Evolutionary conservation across 2,797 vertebrate genomes (phyloP).

Genomic region (Serranus cabrilla): DNA sequence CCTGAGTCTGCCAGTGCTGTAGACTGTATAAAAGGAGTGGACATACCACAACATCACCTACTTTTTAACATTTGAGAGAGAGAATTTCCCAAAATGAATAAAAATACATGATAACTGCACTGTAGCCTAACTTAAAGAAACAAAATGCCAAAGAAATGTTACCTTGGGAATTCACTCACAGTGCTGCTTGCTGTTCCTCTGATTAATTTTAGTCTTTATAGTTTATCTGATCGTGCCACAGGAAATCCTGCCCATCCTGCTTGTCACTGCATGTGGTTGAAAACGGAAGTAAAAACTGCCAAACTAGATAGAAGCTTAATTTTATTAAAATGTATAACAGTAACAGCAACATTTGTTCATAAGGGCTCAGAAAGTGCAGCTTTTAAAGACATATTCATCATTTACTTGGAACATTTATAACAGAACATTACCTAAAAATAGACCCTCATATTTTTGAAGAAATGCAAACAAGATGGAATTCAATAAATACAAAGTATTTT

Average conservation of each 20-base stretch:
- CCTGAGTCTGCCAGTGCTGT: too few species aligned
- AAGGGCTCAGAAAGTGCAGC: not conserved
- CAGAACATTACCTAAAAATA: not conserved
- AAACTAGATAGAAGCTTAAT: fast-evolving
- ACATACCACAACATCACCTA: too few species aligned
- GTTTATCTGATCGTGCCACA: not conserved
- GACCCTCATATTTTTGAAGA: not conserved
- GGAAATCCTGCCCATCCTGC: fast-evolving
- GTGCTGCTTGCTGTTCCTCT: not conserved
- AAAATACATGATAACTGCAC: not conserved
- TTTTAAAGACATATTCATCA: not conserved
- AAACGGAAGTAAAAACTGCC: not conserved
- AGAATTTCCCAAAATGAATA: not conserved
- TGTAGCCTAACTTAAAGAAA: not conserved
- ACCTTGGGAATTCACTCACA: not conserved
- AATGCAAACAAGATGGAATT: not conserved
- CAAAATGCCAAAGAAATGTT: not conserved
- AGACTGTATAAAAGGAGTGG: too few species aligned
- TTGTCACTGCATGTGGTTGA: not conserved
- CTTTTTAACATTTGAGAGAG: too few species aligned
- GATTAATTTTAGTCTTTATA: not conserved
- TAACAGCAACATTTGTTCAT: not conserved
- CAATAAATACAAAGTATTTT: not conserved
- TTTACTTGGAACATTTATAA: not conserved
- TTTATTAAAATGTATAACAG: conserved; percentile 3